Conservation (phyloP, 2,888 invertebrate species). For the Lycocerus yunnanus region DNA sequence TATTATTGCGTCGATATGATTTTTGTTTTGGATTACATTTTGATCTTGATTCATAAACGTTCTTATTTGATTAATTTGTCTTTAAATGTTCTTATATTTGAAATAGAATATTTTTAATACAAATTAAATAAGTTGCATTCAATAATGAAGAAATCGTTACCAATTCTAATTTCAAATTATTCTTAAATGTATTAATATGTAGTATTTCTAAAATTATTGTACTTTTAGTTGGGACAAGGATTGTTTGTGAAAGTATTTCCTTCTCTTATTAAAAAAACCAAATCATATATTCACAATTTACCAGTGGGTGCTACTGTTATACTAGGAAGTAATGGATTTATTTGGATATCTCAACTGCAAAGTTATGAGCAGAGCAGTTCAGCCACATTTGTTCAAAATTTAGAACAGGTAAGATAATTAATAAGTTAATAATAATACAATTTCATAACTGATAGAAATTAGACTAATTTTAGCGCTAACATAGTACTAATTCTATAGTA, state of each 20-base stretch:
- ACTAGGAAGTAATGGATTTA: slow-evolving; percentile 94
- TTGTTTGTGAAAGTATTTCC: slow-evolving; percentile 89
- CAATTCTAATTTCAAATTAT: no score
- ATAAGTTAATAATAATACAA: background rate
- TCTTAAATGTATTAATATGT: no score
- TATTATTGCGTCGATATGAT: no score
- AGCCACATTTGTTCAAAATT: slow-evolving; percentile 78
- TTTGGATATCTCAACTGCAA: slow-evolving; percentile 85
- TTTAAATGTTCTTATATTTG: no score
- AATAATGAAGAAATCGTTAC: no score
- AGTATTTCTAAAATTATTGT: slow-evolving; percentile 3
- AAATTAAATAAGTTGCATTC: no score
- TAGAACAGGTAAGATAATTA: slow-evolving; percentile 61
- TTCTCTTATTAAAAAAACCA: slow-evolving; percentile 87
- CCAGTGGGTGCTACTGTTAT: slow-evolving; percentile 91
- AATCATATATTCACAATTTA: slow-evolving; percentile 94
- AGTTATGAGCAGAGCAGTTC: slow-evolving; percentile 67
- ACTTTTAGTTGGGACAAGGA: slow-evolving; percentile 79
- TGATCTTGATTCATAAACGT: no score
- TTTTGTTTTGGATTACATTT: no score
- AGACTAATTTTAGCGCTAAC: no score
- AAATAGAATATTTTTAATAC: no score
- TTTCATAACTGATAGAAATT: background rate
- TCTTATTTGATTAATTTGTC: no score
- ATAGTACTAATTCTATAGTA: no score